Conservation (phyloP, 2,888 invertebrate species). For the Atethmia centrago region DNA sequence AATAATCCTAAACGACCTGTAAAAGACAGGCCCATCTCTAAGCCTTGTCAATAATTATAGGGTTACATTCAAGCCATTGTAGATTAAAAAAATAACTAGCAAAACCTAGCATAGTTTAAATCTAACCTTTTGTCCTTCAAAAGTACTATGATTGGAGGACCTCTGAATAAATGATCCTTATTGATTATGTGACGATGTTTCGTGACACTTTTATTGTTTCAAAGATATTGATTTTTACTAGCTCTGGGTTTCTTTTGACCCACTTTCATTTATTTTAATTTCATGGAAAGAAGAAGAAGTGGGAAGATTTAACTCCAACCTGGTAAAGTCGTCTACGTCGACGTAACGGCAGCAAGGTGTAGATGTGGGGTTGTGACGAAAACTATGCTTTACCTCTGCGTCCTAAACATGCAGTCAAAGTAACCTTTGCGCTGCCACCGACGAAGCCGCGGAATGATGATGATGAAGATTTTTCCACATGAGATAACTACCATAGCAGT, state of each 20-base stretch:
- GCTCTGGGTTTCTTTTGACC: neutral
- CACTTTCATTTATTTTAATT: no score
- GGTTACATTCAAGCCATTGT: neutral
- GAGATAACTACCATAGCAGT: no score
- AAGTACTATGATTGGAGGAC: neutral
- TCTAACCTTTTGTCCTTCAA: constrained; percentile 12
- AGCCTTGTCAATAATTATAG: neutral
- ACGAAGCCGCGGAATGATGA: no score
- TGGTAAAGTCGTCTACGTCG: no score
- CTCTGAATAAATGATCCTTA: constrained; percentile 34
- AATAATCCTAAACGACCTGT: neutral
- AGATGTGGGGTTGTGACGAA: no score
- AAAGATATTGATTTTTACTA: constrained; percentile 12
- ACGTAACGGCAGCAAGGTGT: no score
- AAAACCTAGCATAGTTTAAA: neutral
- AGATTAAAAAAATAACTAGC: neutral
- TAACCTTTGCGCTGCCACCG: no score
- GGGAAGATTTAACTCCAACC: no score
- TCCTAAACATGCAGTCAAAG: no score
- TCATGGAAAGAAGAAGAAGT: no score
- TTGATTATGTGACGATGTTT: constrained; percentile 13
- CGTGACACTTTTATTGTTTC: neutral
- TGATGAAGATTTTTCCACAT: no score
- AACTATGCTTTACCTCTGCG: no score
- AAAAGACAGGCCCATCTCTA: neutral